Base-by-base conservation (phyloP, 2,888 invertebrate genomes). In the Pardosa pseudoannulata region DNA sequence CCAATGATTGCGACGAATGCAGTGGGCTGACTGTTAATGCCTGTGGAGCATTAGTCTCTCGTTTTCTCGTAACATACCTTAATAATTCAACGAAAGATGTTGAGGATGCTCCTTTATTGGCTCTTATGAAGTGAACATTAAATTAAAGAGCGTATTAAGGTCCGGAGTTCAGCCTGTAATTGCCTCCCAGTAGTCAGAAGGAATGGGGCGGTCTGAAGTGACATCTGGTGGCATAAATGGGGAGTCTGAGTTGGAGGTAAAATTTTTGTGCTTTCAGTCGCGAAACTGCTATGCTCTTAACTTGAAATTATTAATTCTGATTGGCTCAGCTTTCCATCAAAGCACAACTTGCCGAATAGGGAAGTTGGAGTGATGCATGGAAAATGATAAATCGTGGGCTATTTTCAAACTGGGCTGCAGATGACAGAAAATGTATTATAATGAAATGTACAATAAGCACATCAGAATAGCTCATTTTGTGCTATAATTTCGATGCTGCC, bases 101-200 rank as follows among this genome's bases (percentile, higher is more conserved):
- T 81, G 70, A 70, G 75, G 74, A 82, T 75, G 81, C 29, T 62
- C 74, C 75, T 82, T 82, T 82, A 82, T 82, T 71, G 76, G 82
- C 76, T 76, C 82, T 83, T 76, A 72, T 76, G 65, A 83, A 83
- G 76, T 76, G 82, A 76, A 76, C 82, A 83, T 83, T 83, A 83
- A 83, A 83, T 83, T 83, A 83, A 83, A 76, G 82, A 83, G 82
- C 76, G 23, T 56, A 56, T 56, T 56, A 56, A 56, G 56, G 56
- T 56, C 56, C 56, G 13, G 5, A 56, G 56, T 56, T 56, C 56
- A 56, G 56, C 5, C 56, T 56, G 56, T 56, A 56, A 56, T 56
- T 56, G 56, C 56, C 23, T 56, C 16, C 16, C 23, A 2, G 46
- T 46, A 46, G 11, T 11, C 13, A 16, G 13, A 16, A 46, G 46